Evolutionary conservation across 1,140 invertebrate genomes (phyloP), one percentile per base, ranked within the genome.

Genomic region (Orchestia grillus): DNA sequence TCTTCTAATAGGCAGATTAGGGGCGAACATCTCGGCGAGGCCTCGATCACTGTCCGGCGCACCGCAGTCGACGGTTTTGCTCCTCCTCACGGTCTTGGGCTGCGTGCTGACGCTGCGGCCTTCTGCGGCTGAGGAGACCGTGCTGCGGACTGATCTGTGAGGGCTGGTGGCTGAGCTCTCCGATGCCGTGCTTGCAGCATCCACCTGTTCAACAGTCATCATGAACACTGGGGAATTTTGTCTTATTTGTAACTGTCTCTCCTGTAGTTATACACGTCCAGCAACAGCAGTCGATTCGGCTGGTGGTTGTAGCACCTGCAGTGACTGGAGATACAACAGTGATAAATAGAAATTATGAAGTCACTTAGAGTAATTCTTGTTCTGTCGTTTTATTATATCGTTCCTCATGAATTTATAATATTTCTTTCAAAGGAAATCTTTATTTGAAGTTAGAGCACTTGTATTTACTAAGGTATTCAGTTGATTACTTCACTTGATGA

Each of bases 1-100:
- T 94, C 92, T 94, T 94, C 92, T 94, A 47, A 94, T 94, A n/a
- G 92, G 92, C 92, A 94, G 44, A 40, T 94, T 94, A 36, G 92
- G 92, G 11, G 19, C 92, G 40, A 94, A 44, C 92, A 94, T 94
- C 19, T 94, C 92, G 40, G 92, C 43, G 15, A 94, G 92, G 40
- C 92, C 92, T 19, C 44, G 43, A 11, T 45, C 92, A 44, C 44
- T 94, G 6, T 94, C 92, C 0, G 43, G 3, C 0, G 43, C 92
- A 15, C 43, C 92, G 40, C 92, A 94, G 92, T 94, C 92, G 6
- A 94, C 36, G 4, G 92, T 94, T 47, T 94, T 94, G 44, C 92
- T 94, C 0, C 92, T 44, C 44, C 92, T 94, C 92, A 94, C 92
- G 40, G 44, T 47, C 92, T 94, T 94, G 43, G 44, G 92, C 16